Conservation (phyloP, 2,113 vertebrate species). For the Sphaerodactylus townsendi region DNA sequence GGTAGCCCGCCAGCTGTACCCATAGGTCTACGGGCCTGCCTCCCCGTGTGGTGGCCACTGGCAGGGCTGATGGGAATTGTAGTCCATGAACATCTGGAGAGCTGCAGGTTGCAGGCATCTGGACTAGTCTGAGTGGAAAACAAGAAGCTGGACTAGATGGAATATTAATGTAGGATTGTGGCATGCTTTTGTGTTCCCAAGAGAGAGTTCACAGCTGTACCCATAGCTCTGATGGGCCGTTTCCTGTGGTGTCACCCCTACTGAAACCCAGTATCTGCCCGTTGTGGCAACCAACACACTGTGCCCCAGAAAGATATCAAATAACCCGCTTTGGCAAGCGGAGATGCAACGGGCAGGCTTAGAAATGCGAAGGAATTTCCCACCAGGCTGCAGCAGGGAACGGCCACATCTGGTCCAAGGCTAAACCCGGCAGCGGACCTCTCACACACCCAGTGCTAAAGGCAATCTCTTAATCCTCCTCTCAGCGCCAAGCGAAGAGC, state of each 20-base stretch:
- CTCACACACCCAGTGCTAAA: constrained; percentile 13
- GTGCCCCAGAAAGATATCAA: background rate
- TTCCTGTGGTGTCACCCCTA: background rate
- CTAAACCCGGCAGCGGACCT: constrained; percentile 23
- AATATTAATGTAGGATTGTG: too few species aligned
- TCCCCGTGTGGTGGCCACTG: too few species aligned
- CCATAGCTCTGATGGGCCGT: too few species aligned
- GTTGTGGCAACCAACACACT: background rate
- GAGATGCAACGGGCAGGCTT: background rate
- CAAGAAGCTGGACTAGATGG: too few species aligned
- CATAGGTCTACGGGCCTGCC: too few species aligned
- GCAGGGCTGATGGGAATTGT: too few species aligned
- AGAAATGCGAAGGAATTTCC: constrained; percentile 34
- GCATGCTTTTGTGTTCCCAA: too few species aligned
- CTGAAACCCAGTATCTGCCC: background rate
- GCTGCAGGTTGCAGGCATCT: too few species aligned
- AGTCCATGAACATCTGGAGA: too few species aligned
- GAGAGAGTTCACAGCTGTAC: too few species aligned
- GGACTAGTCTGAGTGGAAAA: too few species aligned
- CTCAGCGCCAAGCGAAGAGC: constrained; percentile 41
- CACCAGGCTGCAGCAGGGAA: constrained; percentile 10
- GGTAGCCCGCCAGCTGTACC: too few species aligned
- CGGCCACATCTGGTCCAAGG: constrained; percentile 31
- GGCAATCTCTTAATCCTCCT: constrained; percentile 55
- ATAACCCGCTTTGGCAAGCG: constrained; percentile 10